phyloP scores from a whole-genome alignment of 2,113 vertebrate species.

The Hassar affinis region DNA sequence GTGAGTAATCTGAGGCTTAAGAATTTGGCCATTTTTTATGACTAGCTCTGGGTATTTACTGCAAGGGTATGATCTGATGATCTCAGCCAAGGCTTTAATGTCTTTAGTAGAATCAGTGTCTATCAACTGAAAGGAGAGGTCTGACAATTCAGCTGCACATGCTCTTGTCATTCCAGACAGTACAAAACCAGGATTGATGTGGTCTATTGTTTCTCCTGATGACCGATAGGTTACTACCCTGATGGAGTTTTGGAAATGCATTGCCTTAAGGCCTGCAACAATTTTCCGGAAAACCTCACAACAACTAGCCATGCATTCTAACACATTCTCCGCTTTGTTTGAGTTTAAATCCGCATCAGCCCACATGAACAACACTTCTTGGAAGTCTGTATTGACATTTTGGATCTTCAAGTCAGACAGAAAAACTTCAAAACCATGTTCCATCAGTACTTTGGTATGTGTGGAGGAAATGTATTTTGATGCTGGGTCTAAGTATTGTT shows the following conservation, averaged over 20 bases:
- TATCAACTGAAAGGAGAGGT: constrained; percentile 79
- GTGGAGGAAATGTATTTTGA: constrained; percentile 68
- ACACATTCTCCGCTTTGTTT: constrained; percentile 55
- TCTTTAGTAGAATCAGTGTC: constrained; percentile 76
- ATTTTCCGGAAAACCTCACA: constrained; percentile 79
- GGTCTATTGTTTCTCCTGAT: constrained; percentile 71
- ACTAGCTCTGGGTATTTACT: constrained; percentile 73
- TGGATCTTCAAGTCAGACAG: constrained; percentile 58
- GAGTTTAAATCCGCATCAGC: constrained; percentile 71
- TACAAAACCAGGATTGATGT: constrained; percentile 76
- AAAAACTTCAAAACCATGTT: constrained; percentile 51
- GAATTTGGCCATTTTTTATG: constrained; percentile 75
- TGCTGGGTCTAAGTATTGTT: constrained; percentile 66
- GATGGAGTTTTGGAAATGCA: constrained; percentile 61
- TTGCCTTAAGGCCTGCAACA: constrained; percentile 68
- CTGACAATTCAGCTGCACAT: constrained; percentile 74
- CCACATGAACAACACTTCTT: constrained; percentile 82
- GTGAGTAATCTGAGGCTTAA: constrained; percentile 65
- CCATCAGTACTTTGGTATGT: constrained; percentile 59
- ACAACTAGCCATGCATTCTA: constrained; percentile 69
- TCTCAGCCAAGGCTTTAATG: constrained; percentile 69
- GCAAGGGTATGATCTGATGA: constrained; percentile 66
- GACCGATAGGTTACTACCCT: constrained; percentile 79
- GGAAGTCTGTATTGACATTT: constrained; percentile 62
- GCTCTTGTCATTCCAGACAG: constrained; percentile 80